These are phyloP conservation scores for Trimorus sp. DNA, from an alignment of 2,888 invertebrate genomes.

Conservation along the genomic window DNA sequence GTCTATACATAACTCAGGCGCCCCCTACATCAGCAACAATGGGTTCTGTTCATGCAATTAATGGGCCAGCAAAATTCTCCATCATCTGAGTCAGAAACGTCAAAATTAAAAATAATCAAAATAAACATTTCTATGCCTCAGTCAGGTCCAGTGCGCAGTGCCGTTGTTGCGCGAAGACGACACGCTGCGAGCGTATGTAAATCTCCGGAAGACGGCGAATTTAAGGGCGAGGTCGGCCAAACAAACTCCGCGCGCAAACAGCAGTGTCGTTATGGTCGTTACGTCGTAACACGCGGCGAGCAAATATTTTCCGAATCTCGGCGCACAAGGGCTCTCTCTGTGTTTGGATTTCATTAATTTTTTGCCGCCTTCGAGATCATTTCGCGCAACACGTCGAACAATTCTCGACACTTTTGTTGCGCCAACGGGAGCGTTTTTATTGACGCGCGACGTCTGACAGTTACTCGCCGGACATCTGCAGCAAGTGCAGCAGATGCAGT, in stretches of 20 bases:
- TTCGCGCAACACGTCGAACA: slow-evolving; percentile 8
- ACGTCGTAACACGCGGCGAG: slow-evolving; percentile 14
- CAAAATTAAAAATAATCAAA: neutral
- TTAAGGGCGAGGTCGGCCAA: slow-evolving; percentile 46
- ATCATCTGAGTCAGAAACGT: slow-evolving; percentile 39
- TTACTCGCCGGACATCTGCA: slow-evolving; percentile 19
- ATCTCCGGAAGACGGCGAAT: slow-evolving; percentile 36
- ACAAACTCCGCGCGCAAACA: slow-evolving; percentile 42
- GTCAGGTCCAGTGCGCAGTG: slow-evolving; percentile 21
- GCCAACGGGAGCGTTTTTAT: slow-evolving; percentile 17
- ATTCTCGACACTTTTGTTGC: slow-evolving; percentile 6
- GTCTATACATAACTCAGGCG: too few species aligned
- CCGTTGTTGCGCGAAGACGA: slow-evolving; percentile 37
- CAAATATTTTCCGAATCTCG: slow-evolving; percentile 27
- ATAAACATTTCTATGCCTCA: neutral
- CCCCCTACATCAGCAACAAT: neutral
- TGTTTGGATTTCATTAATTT: slow-evolving; percentile 34
- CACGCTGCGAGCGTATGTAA: slow-evolving; percentile 44
- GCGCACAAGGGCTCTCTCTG: slow-evolving; percentile 20
- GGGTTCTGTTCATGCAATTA: slow-evolving; percentile 20
- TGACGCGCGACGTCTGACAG: slow-evolving; percentile 4
- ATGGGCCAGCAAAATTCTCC: slow-evolving; percentile 38
- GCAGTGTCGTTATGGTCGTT: slow-evolving; percentile 24
- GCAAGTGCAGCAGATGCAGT: neutral
- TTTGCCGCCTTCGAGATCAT: slow-evolving; percentile 1